These are phyloP conservation scores for Caradrina clavipalpis DNA, from an alignment of 2,888 invertebrate species.

Conservation along the genomic window DNA sequence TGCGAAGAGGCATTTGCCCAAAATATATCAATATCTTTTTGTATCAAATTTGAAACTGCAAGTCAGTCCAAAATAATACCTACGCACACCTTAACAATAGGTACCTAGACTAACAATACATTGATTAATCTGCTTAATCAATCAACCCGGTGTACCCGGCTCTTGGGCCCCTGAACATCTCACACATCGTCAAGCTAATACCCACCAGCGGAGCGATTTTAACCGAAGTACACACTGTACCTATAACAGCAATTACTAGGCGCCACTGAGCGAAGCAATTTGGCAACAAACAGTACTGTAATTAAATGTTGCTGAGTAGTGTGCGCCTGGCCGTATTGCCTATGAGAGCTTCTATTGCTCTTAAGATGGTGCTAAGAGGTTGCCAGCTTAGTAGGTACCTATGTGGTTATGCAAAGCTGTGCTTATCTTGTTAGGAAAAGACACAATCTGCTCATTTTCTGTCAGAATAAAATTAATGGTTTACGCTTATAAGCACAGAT, in stretches of 20 bases:
- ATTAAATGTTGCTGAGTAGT: constrained; percentile 56
- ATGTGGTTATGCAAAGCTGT: neutral
- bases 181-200: constrained; percentile 33
- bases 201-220: constrained; percentile 27
- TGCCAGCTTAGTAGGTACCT: neutral
- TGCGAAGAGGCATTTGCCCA: too few relatives aligned
- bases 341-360: constrained; percentile 21
- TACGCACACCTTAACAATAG: neutral
- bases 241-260: constrained; percentile 55
- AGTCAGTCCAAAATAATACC: neutral
- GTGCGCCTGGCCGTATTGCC: constrained; percentile 47
- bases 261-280: constrained; percentile 54
- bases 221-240: constrained; percentile 34
- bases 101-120: constrained; percentile 15
- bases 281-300: constrained; percentile 47
- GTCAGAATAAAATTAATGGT: neutral
- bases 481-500: too few relatives aligned
- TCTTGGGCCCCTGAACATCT: constrained; percentile 18
- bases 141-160: constrained; percentile 42
- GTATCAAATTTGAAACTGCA: neutral
- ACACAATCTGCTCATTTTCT: neutral
- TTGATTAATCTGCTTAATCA: constrained; percentile 50
- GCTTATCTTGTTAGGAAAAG: neutral
- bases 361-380: constrained; percentile 9
- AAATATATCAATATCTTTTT: too few relatives aligned